Conservation (phyloP, 2,797 vertebrate genomes). For the Phalloptychus januarius region DNA sequence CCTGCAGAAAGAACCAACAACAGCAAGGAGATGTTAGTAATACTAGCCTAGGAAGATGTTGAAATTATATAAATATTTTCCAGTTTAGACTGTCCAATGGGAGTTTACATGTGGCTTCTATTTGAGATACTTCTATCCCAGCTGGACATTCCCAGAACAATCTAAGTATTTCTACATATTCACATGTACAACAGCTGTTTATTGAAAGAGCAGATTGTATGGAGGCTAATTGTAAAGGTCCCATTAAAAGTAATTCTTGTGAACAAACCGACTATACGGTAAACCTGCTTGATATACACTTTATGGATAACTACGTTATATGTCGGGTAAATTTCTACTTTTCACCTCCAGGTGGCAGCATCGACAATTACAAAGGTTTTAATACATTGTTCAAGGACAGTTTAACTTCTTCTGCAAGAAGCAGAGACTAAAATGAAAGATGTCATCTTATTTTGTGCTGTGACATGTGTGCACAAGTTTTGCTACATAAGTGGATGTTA, state of each 20-base stretch:
- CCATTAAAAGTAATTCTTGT: background rate
- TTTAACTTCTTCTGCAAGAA: background rate
- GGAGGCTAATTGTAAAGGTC: background rate
- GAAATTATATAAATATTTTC: background rate
- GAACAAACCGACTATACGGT: background rate
- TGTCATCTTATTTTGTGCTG: background rate
- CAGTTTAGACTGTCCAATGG: background rate
- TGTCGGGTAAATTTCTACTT: background rate
- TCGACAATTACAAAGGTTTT: background rate
- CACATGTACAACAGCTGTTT: background rate
- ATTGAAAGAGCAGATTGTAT: background rate
- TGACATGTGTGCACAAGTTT: background rate
- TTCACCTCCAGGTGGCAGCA: constrained; percentile 57
- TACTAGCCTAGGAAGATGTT: background rate
- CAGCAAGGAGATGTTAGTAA: background rate
- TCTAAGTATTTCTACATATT: background rate
- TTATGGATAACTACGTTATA: background rate
- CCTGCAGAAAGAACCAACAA: background rate
- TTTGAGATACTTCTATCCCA: background rate
- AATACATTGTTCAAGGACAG: background rate
- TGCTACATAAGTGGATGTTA: background rate
- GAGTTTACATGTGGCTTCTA: background rate
- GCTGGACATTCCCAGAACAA: background rate
- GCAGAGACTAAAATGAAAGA: background rate
- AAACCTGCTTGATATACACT: background rate